A percentile compares a stretch with the other conserved stretches of the same genome.
These are phyloP conservation scores for Myripristis jacobus DNA, from an alignment of 2,797 vertebrate species.

Conservation along the genomic window DNA sequence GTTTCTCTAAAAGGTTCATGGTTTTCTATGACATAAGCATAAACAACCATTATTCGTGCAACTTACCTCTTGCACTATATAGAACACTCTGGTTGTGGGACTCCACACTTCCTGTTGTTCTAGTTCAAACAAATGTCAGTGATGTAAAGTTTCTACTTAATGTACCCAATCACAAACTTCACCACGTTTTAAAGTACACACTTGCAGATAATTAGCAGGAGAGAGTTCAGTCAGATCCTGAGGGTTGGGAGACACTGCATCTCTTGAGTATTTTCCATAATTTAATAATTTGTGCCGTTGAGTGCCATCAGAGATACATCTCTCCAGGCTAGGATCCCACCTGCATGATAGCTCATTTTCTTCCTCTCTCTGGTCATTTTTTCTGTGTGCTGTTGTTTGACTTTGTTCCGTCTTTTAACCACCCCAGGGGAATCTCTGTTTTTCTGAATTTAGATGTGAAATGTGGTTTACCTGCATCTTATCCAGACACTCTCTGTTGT, in stretches of 20 bases:
- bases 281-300: background rate
- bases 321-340: background rate
- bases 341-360: too few species aligned
- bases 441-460: too few species aligned
- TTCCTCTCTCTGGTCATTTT: too few species aligned
- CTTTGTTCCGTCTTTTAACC: too few species aligned
- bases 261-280: background rate
- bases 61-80: slow-evolving; percentile 20
- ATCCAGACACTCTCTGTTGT: too few species aligned
- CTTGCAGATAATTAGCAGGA: background rate
- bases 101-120: background rate
- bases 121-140: background rate
- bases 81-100: background rate
- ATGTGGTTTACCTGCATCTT: too few species aligned
- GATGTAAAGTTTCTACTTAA: background rate
- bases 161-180: background rate
- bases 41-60: slow-evolving; percentile 29
- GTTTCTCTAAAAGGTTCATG: slow-evolving; percentile 48
- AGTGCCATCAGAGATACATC: background rate
- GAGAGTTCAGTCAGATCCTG: background rate
- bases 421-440: too few species aligned
- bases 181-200: background rate
- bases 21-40: slow-evolving; percentile 43
- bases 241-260: background rate
- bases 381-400: too few species aligned